Evolutionary conservation across 2,888 invertebrate genomes (phyloP), one percentile per base, ranked within the genome.

Genomic region (Augochlorella aurata): DNA sequence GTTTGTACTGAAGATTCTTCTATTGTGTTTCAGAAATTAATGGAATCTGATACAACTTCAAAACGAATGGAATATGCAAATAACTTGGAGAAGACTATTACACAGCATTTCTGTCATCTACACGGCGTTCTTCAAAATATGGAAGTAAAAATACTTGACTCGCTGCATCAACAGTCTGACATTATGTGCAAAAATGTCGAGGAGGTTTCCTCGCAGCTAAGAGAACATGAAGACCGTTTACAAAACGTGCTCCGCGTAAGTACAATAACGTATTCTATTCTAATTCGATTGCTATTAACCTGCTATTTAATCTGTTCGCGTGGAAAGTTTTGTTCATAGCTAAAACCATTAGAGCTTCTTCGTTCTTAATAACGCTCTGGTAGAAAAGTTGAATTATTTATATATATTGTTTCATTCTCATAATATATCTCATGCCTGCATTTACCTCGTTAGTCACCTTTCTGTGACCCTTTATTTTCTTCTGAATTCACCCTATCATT

Each of bases 41-140:
- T 61, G 7, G 12, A 5, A 2, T 24, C 63, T 9, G 7, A 10
- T 0, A 18, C 21, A 0, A 38, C 45, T 0, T 79, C 88, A 0
- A 52, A 76, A 12, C 50, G 79, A 7, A n/a, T 79, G 2, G 52
- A 83, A 16, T 82, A 85, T 14, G 81, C 66, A 38, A 87, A 87
- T n/a, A 54, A 89, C 54, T 85, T 94, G 16, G 93, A 94, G 69
- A 89, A 90, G 12, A 87, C 90, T 18, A 93, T 95, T 8, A 94
- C 94, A 66, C 94, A 94, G 82, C 95, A 95, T 88, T 95, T 95
- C 85, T 93, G 94, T 0, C 93, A 94, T 82, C 90, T 95, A 0
- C 94, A 94, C 81, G 94, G 94, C 0, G 89, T 94, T 9, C 90
- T 96, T 63, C 95, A 96, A 90, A 94, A 94, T 72, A 91, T 94